Evolutionary conservation across 2,113 vertebrate genomes (phyloP).

Genomic region (Aleadryas rufinucha): DNA sequence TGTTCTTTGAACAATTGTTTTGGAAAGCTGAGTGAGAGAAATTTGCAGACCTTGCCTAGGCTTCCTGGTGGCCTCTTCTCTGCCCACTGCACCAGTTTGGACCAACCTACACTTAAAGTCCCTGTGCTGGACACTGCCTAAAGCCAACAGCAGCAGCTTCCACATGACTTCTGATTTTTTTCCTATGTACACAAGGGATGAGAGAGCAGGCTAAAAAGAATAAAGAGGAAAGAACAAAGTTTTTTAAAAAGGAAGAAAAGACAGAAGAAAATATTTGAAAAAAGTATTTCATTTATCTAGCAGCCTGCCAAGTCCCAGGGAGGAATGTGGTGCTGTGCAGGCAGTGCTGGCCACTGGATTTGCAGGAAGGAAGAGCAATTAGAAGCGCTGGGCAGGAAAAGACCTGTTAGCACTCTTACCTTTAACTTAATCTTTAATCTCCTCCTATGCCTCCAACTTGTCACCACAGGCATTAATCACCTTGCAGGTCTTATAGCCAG

Average conservation of each 20-base stretch:
- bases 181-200: no score
- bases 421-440: constrained; percentile 65
- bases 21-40: not conserved
- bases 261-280: not conserved
- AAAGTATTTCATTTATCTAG: not conserved
- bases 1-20: not conserved
- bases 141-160: not conserved
- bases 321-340: not conserved
- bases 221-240: accelerated
- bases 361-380: constrained; percentile 57
- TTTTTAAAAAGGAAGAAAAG: not conserved
- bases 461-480: constrained; percentile 66
- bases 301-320: not conserved
- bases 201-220: not conserved
- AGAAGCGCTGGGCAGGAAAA: constrained; percentile 39
- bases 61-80: not conserved
- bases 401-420: constrained; percentile 58
- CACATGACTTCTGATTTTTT: not conserved
- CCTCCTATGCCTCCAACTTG: constrained; percentile 51
- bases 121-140: not conserved
- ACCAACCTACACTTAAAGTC: not conserved
- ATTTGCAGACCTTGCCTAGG: not conserved
- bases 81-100: not conserved
- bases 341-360: not conserved
- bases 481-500: not conserved